Percentiles rank a stretch among this genome's conserved stretches.
Evolutionary conservation across 2,797 vertebrate genomes (phyloP).

Genomic region (Coilia nasus): DNA sequence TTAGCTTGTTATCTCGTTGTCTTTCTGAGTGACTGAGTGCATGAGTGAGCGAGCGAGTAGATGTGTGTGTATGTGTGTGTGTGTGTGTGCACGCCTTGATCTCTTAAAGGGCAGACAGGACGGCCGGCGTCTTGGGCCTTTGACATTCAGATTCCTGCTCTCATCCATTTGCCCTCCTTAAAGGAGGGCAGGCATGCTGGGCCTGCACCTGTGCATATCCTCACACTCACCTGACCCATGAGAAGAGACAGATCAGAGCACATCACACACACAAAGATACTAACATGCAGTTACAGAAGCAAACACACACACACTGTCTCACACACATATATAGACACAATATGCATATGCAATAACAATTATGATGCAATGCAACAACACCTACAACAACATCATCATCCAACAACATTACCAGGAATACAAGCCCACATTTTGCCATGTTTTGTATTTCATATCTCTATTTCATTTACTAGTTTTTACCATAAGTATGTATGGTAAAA

Average conservation of each 20-base stretch:
- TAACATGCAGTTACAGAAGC: background rate
- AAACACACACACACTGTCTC: background rate
- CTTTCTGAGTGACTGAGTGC: background rate
- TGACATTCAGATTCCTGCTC: slow-evolving; percentile 1
- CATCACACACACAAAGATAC: background rate
- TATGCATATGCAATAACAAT: too few relatives aligned
- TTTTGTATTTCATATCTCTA: too few relatives aligned
- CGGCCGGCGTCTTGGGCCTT: background rate
- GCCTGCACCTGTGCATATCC: background rate
- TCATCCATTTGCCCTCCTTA: background rate
- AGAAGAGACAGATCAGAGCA: background rate
- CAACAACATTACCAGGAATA: too few relatives aligned
- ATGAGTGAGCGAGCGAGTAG: too few relatives aligned
- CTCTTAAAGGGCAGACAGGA: slow-evolving; percentile 20
- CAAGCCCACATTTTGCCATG: too few relatives aligned
- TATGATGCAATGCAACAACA: background rate
- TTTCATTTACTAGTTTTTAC: too few relatives aligned
- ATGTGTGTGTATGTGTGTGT: too few relatives aligned
- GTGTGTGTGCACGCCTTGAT: background rate
- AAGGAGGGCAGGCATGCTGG: background rate
- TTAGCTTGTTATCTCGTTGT: slow-evolving; percentile 13
- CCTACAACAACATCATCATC: too few relatives aligned
- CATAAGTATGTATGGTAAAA: too few relatives aligned
- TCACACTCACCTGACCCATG: background rate
- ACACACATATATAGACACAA: background rate